Evolutionary conservation across 1,140 invertebrate genomes (phyloP), one percentile per base, ranked within the genome.

Genomic region (Ceratina japonica): DNA sequence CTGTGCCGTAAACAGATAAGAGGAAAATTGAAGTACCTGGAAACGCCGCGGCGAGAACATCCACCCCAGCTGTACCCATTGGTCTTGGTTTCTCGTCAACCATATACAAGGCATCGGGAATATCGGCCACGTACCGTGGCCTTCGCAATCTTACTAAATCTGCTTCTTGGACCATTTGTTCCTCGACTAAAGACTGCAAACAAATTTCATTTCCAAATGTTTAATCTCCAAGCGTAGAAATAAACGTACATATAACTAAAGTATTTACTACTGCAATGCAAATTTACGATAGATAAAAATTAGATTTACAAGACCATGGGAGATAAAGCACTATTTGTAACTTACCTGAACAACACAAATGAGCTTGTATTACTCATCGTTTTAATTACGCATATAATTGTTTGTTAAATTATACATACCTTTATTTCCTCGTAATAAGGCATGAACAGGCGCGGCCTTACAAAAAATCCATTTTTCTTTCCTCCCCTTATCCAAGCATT

Each of bases 91-190:
- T 94, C 73, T 95, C 94, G 37, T 96, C 95, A 31, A 98, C 96
- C 98, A 99, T 98, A 89, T 98, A 99, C 37, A 98, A 93, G 2
- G 97, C 97, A 91, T 99, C 98, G 0, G 98, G 98, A 88, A 98
- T 98, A 89, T 97, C 95, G 27, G 95, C 94, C 85, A 94, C 94
- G 79, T 95, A 94, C 22, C 95, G 92, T n/a, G 94, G 94, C 76
- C 95, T 93, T 83, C 96, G 94, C 87, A 96, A 93, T 24, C 96
- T 94, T 76, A 97, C 93, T 65, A 97, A 88, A 88, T 97, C 96
- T 52, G 95, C 95, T 90, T 97, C 97, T 86, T 96, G 95, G 69
- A 96, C 94, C 88, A 96, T 93, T 87, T 97, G 96, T 90, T 97
- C 97, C 89, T 97, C 97, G 44, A 98, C 93, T 80, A 98, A 92